Conservation (phyloP, 2,113 vertebrate species). For the Phoxinus phoxinus region DNA sequence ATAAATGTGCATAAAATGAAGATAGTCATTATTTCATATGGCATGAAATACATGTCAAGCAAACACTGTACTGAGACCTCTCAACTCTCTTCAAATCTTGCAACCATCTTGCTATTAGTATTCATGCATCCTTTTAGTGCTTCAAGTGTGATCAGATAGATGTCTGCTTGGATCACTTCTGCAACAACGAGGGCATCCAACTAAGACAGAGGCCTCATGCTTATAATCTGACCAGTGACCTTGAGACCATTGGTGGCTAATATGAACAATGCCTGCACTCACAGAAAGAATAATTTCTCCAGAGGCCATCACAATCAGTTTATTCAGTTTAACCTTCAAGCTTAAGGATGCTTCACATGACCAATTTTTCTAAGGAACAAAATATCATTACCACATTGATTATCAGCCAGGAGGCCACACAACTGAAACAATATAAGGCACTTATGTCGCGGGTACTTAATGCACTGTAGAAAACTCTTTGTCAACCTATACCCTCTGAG, state of each 20-base stretch:
- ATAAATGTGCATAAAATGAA: slow-evolving; percentile 8
- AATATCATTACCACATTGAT: slow-evolving; percentile 30
- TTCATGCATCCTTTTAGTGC: neutral
- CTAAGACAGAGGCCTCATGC: neutral
- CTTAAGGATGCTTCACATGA: neutral
- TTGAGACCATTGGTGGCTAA: slow-evolving; percentile 7
- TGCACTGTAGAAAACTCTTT: slow-evolving; percentile 13
- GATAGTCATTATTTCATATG: neutral
- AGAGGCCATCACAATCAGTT: slow-evolving; percentile 3
- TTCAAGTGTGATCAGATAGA: neutral
- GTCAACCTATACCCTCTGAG: slow-evolving; percentile 8
- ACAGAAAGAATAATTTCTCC: neutral
- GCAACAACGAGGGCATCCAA: neutral
- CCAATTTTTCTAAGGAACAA: neutral
- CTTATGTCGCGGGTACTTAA: neutral
- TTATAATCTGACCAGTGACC: slow-evolving; percentile 7
- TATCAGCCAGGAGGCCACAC: neutral
- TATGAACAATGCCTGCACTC: neutral
- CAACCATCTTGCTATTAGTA: slow-evolving; percentile 4
- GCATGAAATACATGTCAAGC: neutral
- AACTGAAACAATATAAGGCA: neutral
- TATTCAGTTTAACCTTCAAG: slow-evolving; percentile 25
- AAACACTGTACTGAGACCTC: neutral
- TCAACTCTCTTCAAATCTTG: neutral
- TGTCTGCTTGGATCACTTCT: neutral